phyloP scores from a whole-genome alignment of 92 coral and sea anemone species.

The Palythoa grandis region DNA sequence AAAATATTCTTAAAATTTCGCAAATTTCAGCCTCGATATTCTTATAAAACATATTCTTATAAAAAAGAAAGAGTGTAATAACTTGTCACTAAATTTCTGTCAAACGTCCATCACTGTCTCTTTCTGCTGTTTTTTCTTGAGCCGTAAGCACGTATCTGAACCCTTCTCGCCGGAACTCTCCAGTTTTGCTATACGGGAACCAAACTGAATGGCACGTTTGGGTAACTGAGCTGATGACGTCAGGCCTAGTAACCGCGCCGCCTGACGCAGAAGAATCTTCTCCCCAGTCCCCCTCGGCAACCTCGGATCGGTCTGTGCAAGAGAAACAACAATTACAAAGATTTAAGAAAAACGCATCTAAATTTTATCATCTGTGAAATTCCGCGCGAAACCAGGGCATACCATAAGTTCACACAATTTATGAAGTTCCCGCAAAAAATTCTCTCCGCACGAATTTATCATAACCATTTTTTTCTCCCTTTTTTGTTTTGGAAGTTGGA shows the following conservation, averaged over 20 bases:
- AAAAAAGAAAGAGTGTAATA: background rate
- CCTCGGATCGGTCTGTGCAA: slow-evolving; percentile 84
- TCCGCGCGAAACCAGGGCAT: too few relatives aligned
- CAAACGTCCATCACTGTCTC: background rate
- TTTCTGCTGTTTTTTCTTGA: slow-evolving; percentile 28
- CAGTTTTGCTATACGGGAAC: slow-evolving; percentile 96
- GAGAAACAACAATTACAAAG: background rate
- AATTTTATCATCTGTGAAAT: too few relatives aligned
- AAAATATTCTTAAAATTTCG: too few relatives aligned
- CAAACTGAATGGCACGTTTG: slow-evolving; percentile 98
- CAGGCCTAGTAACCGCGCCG: slow-evolving; percentile 88
- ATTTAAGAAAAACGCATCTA: too few relatives aligned
- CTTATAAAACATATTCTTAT: too few relatives aligned
- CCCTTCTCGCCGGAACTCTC: slow-evolving; percentile 93
- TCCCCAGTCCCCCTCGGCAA: slow-evolving; percentile 94
- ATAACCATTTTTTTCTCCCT: too few relatives aligned
- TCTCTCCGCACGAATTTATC: too few relatives aligned
- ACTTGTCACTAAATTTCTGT: background rate
- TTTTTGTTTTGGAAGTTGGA: too few relatives aligned
- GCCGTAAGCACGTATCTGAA: slow-evolving; percentile 76
- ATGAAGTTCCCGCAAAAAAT: too few relatives aligned
- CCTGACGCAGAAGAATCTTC: slow-evolving; percentile 87
- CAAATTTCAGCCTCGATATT: too few relatives aligned
- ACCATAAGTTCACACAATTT: too few relatives aligned
- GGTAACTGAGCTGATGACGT: slow-evolving; percentile 91